Percentiles rank a stretch among this genome's conserved stretches.
Conservation (phyloP, 2,888 invertebrate genomes). For the Kryphioiulus occultus region DNA sequence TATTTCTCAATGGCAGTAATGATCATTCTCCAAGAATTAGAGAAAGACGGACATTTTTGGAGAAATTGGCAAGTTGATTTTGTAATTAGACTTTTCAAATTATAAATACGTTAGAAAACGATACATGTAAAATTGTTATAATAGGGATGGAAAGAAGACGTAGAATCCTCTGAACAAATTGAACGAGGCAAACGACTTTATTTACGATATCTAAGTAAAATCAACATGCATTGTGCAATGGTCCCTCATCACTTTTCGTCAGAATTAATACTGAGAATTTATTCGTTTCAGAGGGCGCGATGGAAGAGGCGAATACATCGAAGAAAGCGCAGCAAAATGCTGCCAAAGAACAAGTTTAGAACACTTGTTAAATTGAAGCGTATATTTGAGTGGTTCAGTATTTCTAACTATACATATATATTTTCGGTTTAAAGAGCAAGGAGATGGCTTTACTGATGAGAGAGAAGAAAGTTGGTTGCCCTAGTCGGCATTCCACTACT, state of each 20-base stretch:
- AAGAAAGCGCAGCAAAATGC: constrained; percentile 41
- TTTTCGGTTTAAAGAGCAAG: constrained; percentile 44
- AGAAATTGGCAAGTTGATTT: constrained; percentile 53
- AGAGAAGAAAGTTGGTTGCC: constrained; percentile 46
- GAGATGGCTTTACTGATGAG: constrained; percentile 47
- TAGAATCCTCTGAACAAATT: neutral
- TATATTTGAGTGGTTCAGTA: neutral
- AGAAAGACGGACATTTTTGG: constrained; percentile 54
- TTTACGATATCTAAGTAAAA: constrained; percentile 49
- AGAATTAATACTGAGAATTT: neutral
- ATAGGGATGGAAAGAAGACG: constrained; percentile 49
- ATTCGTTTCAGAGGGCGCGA: constrained; percentile 43
- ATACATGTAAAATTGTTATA: neutral
- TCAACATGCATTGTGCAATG: neutral
- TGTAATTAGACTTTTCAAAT: neutral
- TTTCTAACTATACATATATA: neutral
- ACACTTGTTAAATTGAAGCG: neutral
- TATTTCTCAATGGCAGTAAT: neutral
- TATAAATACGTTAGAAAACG: neutral
- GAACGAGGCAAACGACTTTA: constrained; percentile 46
- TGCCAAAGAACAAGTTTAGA: constrained; percentile 37
- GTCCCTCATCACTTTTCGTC: neutral
- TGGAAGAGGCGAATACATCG: constrained; percentile 33
- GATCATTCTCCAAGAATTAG: constrained; percentile 37
- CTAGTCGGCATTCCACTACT: constrained; percentile 6